Evolutionary conservation across 1,140 invertebrate genomes (phyloP), one percentile per base, ranked within the genome.

Genomic region (Cydia strobilella): DNA sequence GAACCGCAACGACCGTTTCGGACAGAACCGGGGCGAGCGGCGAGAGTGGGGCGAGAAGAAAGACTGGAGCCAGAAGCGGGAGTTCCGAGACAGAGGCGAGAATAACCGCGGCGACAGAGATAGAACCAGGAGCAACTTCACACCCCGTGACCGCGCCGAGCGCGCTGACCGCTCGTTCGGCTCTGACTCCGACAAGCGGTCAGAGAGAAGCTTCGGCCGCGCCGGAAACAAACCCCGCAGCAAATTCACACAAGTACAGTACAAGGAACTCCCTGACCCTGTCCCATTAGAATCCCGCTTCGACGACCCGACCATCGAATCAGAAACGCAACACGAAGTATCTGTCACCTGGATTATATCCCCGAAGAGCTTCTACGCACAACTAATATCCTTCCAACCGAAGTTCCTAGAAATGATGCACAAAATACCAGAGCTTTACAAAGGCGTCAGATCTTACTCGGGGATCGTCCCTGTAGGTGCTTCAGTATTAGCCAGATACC

Each of bases 311-410:
- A 77, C 78, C 0, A 81, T 92, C 1, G 88, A 90, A 76, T 76
- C 81, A 3, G 86, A 83, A 63, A 84, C 88, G 0, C 89, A 91
- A 75, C 90, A 89, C 48, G 90, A 92, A 73, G 88, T 92, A 0
- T 88, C 89, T 2, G 85, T 90, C 27, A 90, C 90, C 0, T 92
- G 90, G 90, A 90, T 91, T 10, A 87, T 92, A 45, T 90, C 89
- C 79, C 96, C 96, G 0, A 93, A 94, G 72, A 94, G 94, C 76
- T 96, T 97, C 86, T 96, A 95, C 79, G 94, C 95, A 10, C 95
- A 96, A 80, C 85, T 94, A n/a, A 81, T 94, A 31, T 90, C 92
- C 1, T 75, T 90, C 73, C 86, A 94, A 77, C 77, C 83, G 0
- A 93, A 95, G 80, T 96, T 96, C 81, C 90, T 94, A 18, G 83